Conservation (phyloP, 2,797 vertebrate species). For the Odontamblyopus lacepedii region DNA sequence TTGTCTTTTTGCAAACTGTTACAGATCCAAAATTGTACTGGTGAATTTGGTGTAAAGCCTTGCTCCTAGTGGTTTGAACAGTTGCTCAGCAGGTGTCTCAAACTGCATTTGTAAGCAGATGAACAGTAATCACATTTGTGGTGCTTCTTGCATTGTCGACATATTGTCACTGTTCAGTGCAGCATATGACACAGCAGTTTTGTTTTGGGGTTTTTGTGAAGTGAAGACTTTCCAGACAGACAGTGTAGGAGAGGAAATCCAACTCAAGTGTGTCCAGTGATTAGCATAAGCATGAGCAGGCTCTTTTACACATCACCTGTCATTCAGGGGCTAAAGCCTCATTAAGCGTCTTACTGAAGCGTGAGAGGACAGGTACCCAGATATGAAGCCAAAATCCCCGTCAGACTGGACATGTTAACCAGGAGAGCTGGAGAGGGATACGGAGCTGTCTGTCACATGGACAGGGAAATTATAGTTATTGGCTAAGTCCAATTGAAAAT, state of each 20-base stretch:
- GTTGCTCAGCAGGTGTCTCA: not conserved
- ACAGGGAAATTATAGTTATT: slow-evolving; percentile 1
- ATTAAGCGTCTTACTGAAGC: slow-evolving; percentile 71
- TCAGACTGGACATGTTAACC: slow-evolving; percentile 41
- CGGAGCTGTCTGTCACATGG: slow-evolving; percentile 13
- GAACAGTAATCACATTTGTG: not conserved
- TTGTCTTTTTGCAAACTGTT: too few species aligned
- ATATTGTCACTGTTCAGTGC: slow-evolving; percentile 1
- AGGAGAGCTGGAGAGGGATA: slow-evolving; percentile 12
- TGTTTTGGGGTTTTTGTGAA: not conserved
- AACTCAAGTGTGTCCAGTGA: slow-evolving; percentile 17
- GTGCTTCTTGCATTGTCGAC: not conserved
- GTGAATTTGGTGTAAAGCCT: not conserved
- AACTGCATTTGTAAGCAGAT: slow-evolving; percentile 1
- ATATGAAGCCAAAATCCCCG: slow-evolving; percentile 40
- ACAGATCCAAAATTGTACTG: not conserved
- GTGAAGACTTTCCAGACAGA: slow-evolving; percentile 13
- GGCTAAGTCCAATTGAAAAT: slow-evolving; percentile 12
- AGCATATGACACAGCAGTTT: slow-evolving; percentile 3
- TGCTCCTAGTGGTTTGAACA: not conserved
- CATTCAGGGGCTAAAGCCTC: slow-evolving; percentile 55
- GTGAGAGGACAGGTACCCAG: slow-evolving; percentile 54
- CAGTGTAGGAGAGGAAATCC: slow-evolving; percentile 13
- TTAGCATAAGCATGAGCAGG: slow-evolving; percentile 59
- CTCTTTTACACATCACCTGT: slow-evolving; percentile 54